Evolutionary conservation across 2,113 vertebrate species (phyloP), one percentile per base, ranked within the genome.

Genomic region (Limnothrissa miodon): DNA sequence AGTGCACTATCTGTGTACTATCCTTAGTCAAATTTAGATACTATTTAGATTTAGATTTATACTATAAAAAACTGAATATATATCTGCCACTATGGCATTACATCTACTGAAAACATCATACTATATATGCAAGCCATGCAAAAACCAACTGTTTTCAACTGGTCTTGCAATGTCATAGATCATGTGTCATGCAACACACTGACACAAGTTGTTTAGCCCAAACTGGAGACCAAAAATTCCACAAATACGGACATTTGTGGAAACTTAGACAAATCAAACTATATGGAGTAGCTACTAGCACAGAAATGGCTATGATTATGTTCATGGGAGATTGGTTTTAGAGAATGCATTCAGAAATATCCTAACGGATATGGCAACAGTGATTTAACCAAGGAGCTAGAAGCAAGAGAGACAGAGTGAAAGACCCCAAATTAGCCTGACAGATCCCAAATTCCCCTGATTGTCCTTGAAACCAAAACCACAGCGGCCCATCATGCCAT

Each of bases 301-400:
- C 21, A 23, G 51, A 56, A 23, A 56, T 56, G 51, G 51, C 19
- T 56, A 56, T 46, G n/a, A 80, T 42, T 29, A 11, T 8, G 25
- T 45, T 19, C 21, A 19, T 39, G 33, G 39, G 79, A 83, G 56
- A 29, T 85, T 78, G 59, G 36, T 62, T 79, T 46, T 6, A 33
- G 6, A 45, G 42, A 46, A 86, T 83, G 51, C 74, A 74, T 80
- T 74, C 21, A 79, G 33, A 86, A 81, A 15, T 53, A 85, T 78
- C 81, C 84, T 44, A 29, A 81, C 84, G 86, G 19, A 78, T 42
- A 36, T 44, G 51, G 46, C 82, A 59, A 82, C 59, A 80, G 25
- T 7, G 51, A 78, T 46, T n/a, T 78, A 39, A 1, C 59, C 39
- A 39, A 15, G 44, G 4, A 79, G n/a, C n/a, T n/a, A n/a, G n/a